These are phyloP conservation scores for Eupithecia tripunctaria DNA, from an alignment of 2,888 invertebrate species.

Conservation along the genomic window DNA sequence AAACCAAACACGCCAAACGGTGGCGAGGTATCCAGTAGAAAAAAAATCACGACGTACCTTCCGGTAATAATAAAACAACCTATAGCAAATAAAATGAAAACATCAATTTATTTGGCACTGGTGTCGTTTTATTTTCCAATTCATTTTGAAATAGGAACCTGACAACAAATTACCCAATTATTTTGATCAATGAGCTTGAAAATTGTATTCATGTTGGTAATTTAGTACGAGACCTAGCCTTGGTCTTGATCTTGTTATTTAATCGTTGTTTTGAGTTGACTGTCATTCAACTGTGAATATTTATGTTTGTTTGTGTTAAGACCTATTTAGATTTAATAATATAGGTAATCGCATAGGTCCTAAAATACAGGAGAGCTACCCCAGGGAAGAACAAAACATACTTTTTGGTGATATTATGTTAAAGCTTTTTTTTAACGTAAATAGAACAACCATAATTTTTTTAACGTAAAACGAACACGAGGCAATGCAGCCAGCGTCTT, in stretches of 20 bases:
- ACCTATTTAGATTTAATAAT: too few relatives aligned
- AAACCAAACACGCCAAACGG: not conserved
- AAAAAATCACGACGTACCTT: not conserved
- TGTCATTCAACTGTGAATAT: too few relatives aligned
- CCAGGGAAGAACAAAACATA: too few relatives aligned
- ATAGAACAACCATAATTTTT: too few relatives aligned
- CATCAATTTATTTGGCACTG: not conserved
- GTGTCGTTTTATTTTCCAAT: not conserved
- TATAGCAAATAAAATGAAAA: not conserved
- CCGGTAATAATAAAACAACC: not conserved
- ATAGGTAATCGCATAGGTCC: too few relatives aligned
- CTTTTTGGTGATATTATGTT: too few relatives aligned
- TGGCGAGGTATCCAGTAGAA: not conserved
- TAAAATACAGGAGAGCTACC: too few relatives aligned
- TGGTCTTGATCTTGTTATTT: slow-evolving; percentile 1
- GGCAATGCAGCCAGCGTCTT: too few relatives aligned
- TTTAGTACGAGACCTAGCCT: not conserved
- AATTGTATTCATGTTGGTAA: slow-evolving; percentile 13
- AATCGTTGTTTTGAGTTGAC: not conserved
- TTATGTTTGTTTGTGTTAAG: too few relatives aligned
- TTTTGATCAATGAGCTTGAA: slow-evolving; percentile 36
- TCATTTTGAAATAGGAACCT: not conserved
- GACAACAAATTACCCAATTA: slow-evolving; percentile 24
- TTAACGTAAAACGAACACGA: too few relatives aligned
- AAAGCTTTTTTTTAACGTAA: too few relatives aligned